Evolutionary conservation across 2,113 vertebrate genomes (phyloP).

Genomic region (Petaurus breviceps): DNA sequence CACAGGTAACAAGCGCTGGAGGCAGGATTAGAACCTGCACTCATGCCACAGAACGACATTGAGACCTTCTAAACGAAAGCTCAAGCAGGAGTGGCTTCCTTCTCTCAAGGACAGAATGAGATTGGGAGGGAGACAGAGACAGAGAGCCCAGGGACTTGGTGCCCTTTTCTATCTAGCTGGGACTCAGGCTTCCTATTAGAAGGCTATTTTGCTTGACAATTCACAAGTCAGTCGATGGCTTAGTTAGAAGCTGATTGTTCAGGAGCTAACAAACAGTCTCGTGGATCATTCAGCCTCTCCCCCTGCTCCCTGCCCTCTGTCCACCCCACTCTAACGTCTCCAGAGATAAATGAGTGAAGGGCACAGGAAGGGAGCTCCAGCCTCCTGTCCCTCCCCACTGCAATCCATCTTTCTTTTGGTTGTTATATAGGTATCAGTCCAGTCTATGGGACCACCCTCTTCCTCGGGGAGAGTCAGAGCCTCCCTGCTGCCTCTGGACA

Average conservation of each 20-base stretch:
- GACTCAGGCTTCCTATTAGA: constrained; percentile 30
- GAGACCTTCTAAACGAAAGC: no score
- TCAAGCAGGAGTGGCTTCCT: background rate
- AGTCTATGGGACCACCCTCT: no score
- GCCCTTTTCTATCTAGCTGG: background rate
- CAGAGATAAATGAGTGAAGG: background rate
- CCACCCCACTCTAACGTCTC: background rate
- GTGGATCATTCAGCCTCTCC: background rate
- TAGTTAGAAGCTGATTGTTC: background rate
- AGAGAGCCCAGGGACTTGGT: background rate
- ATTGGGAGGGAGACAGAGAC: no score
- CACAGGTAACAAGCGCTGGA: no score
- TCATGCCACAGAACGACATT: no score
- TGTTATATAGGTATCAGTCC: no score
- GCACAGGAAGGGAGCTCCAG: background rate
- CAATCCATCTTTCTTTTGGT: no score
- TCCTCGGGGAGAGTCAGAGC: no score
- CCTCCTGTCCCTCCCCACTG: background rate
- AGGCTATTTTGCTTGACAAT: constrained; percentile 29
- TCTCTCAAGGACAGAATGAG: constrained; percentile 1
- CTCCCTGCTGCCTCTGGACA: no score
- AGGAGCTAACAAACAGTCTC: background rate
- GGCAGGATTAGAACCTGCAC: no score
- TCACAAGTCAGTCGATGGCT: background rate
- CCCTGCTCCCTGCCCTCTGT: background rate